Base-by-base conservation (phyloP, 2,113 vertebrate species). In the Struthidea cinerea region DNA sequence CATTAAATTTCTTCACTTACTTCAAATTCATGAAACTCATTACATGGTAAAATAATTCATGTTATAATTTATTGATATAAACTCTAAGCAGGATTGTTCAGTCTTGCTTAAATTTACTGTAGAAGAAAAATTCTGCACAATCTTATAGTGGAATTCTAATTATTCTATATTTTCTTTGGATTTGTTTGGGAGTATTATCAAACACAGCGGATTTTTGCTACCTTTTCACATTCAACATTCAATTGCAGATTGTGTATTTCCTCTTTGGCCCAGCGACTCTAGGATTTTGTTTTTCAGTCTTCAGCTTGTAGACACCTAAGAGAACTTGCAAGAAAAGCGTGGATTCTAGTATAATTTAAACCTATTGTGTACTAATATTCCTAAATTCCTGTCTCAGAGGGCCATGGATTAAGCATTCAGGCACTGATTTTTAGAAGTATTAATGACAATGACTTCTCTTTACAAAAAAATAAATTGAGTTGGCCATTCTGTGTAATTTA, bases 1-100 rank as follows among this genome's bases (percentile, higher is more conserved):
- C 41, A 87, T 93, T 89, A 89, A 37, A 85, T 82, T 95, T 92
- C n/a, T 84, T 93, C 73, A 59, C 46, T 76, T 93, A 75, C 55
- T 90, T 96, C 50, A 65, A 77, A 79, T 47, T 50, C 21, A 35
- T 37, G 47, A 75, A 93, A 65, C 7, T 84, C 55, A 71, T 93
- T 96, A 74, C 7, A 33, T 20, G 28, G 46, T 61, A 93, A 94
- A 88, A 93, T 82, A 87, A 84, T 60, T 94, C 22, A 61, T 46
- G 9, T 4, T 33, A 77, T 78, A 83, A 87, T 87, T 91, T 90
- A 85, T 61, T 91, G 41, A 64, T 92, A 59, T 41, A 89, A 80
- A 84, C 32, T 74, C 50, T 53, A 92, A 82, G 39, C 28, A 75
- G 2, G 32, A 74, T 35, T 81, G 6, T 80, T 93, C 56, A 49